Base-by-base conservation (phyloP, 2,888 invertebrate species). In the Herminia tarsipennalis region DNA sequence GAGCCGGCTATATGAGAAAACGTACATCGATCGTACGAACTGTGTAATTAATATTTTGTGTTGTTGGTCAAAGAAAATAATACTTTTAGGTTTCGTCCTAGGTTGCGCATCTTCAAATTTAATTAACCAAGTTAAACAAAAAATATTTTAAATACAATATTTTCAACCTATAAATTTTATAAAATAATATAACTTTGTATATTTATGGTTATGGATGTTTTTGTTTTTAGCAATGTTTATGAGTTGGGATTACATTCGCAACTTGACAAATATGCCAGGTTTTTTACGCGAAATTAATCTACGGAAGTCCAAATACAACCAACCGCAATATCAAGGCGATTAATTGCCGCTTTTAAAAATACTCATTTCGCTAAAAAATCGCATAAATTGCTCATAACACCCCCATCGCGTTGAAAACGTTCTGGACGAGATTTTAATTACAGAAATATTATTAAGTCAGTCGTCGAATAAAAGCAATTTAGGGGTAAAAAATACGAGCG, bases 371-470 rank as follows among this genome's bases (percentile, higher is more conserved):
- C 53, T 46, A 66, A 76, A 77, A 78, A 73, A 68, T 36, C 69
- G 72, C 73, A 75, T 77, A 78, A 82, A 81, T 81, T 76, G 74
- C 74, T 75, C 71, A 73, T 66, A 74, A 75, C 73, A 69, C 69
- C 71, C 46, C 54, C 36, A 21, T 53, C 56, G 75, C 76, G 76
- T 76, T 81, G 78, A 79, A 84, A 83, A 81, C 70, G 75, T 78
- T 76, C 71, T 55, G 73, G 72, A 76, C 73, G 79, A 79, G 78
- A 78, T 85, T 88, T 88, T 88, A 88, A 88, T 88, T 88, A 88
- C 87, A 83, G 79, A 83, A 85, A 85, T 86, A 87, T 80, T 85
- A 88, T 88, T 85, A 86, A 87, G 85, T 85, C 83, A 76, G 73
- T 73, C 75, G 81, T 73, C 82, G 78, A 81, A 86, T 85, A 77